phyloP scores from a whole-genome alignment of 2,797 vertebrate genomes.

The Limnodromus scolopaceus region DNA sequence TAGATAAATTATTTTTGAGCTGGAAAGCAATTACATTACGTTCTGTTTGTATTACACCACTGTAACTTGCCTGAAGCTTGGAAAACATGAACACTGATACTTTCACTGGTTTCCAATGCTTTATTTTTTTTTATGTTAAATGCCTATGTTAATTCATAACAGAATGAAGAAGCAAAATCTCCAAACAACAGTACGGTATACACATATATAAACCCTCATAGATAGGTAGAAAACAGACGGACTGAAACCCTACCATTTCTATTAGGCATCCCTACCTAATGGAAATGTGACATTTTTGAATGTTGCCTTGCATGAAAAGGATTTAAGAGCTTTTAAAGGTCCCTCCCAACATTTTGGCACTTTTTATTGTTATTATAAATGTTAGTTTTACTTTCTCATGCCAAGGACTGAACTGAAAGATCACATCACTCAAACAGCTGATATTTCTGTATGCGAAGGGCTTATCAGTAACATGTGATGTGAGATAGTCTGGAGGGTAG shows the following conservation, averaged over 20 bases:
- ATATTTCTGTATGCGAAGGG: background rate
- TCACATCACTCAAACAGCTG: background rate
- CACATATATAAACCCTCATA: accelerated
- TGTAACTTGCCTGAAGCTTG: background rate
- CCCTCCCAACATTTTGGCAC: background rate
- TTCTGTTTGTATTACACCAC: background rate
- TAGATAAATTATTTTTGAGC: background rate
- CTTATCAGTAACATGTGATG: background rate
- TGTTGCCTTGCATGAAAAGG: background rate
- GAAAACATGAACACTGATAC: background rate
- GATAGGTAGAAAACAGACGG: accelerated
- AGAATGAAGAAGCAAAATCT: background rate
- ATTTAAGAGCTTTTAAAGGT: background rate
- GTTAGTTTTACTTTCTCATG: background rate
- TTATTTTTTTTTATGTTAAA: background rate
- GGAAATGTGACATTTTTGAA: background rate
- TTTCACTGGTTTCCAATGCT: background rate
- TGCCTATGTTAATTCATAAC: background rate
- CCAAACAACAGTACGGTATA: background rate
- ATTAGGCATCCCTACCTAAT: background rate
- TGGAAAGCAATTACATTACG: background rate
- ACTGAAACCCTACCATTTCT: background rate
- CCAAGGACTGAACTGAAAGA: background rate
- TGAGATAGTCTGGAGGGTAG: background rate
- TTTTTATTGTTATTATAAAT: background rate